Percentiles rank a stretch among this genome's conserved stretches.
phyloP scores from a whole-genome alignment of 2,888 invertebrate species.

The Callimorpha dominula region DNA sequence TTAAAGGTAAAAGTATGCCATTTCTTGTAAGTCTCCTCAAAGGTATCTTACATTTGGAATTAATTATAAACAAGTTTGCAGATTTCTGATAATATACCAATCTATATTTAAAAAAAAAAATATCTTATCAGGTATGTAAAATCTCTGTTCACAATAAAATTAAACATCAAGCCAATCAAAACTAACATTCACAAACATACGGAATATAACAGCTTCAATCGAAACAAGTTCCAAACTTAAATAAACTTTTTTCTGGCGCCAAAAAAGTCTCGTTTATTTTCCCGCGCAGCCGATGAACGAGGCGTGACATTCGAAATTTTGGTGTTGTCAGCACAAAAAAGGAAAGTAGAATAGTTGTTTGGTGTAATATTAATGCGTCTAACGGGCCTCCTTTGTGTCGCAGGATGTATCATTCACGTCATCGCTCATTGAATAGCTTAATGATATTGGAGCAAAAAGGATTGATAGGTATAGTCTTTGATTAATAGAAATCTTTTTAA shows the following conservation, averaged over 20 bases:
- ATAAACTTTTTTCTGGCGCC: conserved; percentile 76
- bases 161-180: conserved; percentile 25
- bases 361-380: conserved; percentile 82
- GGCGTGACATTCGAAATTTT: conserved; percentile 85
- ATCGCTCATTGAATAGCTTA: conserved; percentile 65
- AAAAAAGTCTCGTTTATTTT: conserved; percentile 79
- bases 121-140: background rate
- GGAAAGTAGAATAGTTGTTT: conserved; percentile 73
- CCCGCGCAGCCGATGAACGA: conserved; percentile 81
- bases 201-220: conserved; percentile 76
- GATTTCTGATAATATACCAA: background rate
- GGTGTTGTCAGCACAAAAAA: conserved; percentile 63
- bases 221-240: conserved; percentile 71
- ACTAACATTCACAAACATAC: conserved; percentile 68
- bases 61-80: background rate
- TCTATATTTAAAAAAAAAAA: background rate
- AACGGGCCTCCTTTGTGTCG: conserved; percentile 79
- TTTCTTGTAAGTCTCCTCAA: background rate
- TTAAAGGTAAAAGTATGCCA: too few species aligned
- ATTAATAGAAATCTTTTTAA: conserved; percentile 24
- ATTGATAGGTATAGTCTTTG: conserved; percentile 58
- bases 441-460: conserved; percentile 70
- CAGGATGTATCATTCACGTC: conserved; percentile 71
- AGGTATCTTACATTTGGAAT: background rate
- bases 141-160: conserved; percentile 13